These are phyloP conservation scores for Phrynosoma blainvillii DNA, from an alignment of 2,113 vertebrate genomes.

Conservation along the genomic window DNA sequence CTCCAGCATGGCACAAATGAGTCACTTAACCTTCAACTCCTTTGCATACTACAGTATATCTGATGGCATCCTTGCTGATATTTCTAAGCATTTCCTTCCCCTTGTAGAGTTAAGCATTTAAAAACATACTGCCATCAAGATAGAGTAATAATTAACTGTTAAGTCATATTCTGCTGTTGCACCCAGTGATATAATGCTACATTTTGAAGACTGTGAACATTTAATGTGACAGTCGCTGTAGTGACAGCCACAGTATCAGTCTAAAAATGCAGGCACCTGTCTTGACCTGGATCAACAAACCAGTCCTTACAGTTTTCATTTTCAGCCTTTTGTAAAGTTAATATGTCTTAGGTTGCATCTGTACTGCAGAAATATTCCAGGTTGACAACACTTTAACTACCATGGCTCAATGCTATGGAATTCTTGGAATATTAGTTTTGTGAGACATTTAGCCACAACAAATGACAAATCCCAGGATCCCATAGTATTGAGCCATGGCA, in stretches of 20 bases:
- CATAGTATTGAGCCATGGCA: no score
- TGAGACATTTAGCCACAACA: no score
- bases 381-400: no score
- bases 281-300: background rate
- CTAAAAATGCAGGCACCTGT: background rate
- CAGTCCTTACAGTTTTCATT: background rate
- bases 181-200: background rate
- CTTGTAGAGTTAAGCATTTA: background rate
- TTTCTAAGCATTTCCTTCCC: background rate
- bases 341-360: no score
- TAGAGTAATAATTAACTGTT: background rate
- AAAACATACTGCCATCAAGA: background rate
- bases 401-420: no score
- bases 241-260: background rate
- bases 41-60: no score
- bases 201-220: no score
- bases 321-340: background rate
- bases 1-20: background rate
- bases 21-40: background rate
- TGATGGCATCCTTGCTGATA: background rate
- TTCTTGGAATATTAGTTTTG: no score
- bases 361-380: no score
- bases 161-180: background rate
- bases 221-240: background rate
- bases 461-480: no score